Conservation (phyloP, 2,797 vertebrate species). For the Pseudochirops corinnae region DNA sequence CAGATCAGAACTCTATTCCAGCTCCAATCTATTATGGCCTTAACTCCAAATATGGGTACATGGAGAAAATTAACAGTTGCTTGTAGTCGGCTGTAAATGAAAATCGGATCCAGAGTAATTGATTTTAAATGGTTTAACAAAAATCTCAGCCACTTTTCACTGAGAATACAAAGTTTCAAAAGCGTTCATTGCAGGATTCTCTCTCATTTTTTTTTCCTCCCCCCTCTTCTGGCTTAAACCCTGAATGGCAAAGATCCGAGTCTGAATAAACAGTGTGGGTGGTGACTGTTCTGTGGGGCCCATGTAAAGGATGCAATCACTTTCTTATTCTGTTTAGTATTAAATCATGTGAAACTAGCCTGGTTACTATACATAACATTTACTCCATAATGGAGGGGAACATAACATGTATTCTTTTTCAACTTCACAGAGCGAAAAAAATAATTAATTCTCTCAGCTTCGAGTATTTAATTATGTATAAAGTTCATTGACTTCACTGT, state of each 20-base stretch:
- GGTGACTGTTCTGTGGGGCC: slow-evolving; percentile 90
- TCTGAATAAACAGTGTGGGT: slow-evolving; percentile 92
- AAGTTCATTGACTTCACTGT: slow-evolving; percentile 93
- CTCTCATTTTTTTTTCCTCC: slow-evolving; percentile 62
- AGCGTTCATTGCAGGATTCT: slow-evolving; percentile 82
- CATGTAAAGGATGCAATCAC: slow-evolving; percentile 88
- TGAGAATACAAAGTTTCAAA: slow-evolving; percentile 85
- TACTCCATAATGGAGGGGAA: slow-evolving; percentile 76
- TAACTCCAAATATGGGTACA: slow-evolving; percentile 38
- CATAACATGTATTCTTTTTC: slow-evolving; percentile 72
- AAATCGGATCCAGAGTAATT: slow-evolving; percentile 80
- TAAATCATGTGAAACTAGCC: slow-evolving; percentile 88
- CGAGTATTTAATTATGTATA: slow-evolving; percentile 88
- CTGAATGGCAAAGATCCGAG: slow-evolving; percentile 90
- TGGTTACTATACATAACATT: slow-evolving; percentile 80
- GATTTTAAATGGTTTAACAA: slow-evolving; percentile 80
- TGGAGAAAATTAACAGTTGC: slow-evolving; percentile 79
- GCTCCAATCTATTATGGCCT: slow-evolving; percentile 37
- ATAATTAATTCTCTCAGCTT: slow-evolving; percentile 83
- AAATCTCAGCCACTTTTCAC: slow-evolving; percentile 80
- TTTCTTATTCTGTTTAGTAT: slow-evolving; percentile 86
- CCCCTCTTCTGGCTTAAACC: slow-evolving; percentile 87
- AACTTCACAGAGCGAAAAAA: slow-evolving; percentile 75
- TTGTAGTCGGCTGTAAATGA: slow-evolving; percentile 69
- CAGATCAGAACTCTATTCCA: slow-evolving; percentile 34